Evolutionary conservation across 2,113 vertebrate species (phyloP).

Genomic region (Rhynchomys soricoides): DNA sequence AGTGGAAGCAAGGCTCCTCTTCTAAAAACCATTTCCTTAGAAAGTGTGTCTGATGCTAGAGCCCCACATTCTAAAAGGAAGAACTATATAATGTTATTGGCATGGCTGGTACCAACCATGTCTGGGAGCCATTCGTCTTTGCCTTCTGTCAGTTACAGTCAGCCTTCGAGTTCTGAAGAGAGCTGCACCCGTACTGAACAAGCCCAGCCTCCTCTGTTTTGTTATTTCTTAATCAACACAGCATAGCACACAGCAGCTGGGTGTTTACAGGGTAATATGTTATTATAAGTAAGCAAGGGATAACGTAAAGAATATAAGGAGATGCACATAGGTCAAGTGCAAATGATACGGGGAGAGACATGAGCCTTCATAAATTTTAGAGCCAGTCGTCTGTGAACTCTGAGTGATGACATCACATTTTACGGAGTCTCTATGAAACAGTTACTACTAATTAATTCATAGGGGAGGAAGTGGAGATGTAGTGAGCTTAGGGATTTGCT

Average conservation of each 20-base stretch:
- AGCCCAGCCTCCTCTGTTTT: background rate
- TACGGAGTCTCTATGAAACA: background rate
- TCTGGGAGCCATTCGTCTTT: background rate
- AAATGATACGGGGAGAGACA: background rate
- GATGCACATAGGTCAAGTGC: background rate
- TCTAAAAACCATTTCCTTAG: background rate
- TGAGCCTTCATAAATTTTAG: background rate
- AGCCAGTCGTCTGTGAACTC: background rate
- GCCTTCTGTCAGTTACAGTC: background rate
- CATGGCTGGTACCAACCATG: background rate
- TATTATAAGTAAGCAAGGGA: background rate
- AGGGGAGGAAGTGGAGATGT: background rate
- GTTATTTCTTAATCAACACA: background rate
- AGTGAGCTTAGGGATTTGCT: background rate
- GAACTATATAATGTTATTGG: background rate
- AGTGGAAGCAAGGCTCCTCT: background rate
- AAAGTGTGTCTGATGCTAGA: background rate
- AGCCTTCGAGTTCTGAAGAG: background rate
- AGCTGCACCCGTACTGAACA: background rate
- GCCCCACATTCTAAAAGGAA: background rate
- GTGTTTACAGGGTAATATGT: background rate
- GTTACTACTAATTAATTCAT: background rate
- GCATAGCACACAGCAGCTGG: background rate
- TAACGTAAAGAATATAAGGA: background rate
- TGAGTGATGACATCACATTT: background rate